Conservation (phyloP, 2,113 vertebrate species). For the Lathamus discolor region DNA sequence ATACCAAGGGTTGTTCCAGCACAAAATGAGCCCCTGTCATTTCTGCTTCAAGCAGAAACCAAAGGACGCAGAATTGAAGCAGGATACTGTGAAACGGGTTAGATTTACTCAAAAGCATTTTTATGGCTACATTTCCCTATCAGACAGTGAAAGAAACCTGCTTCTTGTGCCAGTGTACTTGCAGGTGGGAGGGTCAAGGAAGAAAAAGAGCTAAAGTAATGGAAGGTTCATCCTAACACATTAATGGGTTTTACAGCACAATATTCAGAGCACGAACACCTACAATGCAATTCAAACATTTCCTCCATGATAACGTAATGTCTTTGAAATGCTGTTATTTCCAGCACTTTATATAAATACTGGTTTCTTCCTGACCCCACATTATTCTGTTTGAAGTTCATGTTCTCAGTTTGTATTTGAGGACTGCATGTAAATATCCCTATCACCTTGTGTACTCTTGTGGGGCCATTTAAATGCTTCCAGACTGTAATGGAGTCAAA, state of each 20-base stretch:
- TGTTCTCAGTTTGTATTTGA: background rate
- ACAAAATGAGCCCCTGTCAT: background rate
- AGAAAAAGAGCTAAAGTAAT: background rate
- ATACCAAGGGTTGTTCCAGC: background rate
- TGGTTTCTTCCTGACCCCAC: background rate
- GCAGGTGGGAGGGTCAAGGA: background rate
- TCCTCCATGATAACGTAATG: background rate
- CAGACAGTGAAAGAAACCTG: background rate
- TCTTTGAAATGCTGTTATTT: background rate
- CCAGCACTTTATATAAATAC: background rate
- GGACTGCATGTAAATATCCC: background rate
- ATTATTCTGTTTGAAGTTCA: background rate
- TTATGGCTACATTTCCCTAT: background rate
- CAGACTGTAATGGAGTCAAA: background rate
- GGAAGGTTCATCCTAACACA: background rate
- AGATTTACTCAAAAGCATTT: background rate
- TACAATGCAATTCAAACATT: background rate
- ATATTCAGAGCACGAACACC: background rate
- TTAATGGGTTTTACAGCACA: background rate
- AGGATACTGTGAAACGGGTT: background rate
- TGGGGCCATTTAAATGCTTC: background rate
- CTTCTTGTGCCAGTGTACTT: background rate
- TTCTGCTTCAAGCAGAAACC: background rate
- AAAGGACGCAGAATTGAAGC: background rate
- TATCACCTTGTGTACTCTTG: background rate